Evolutionary conservation across 2,113 vertebrate species (phyloP).

Genomic region (Chaetodon trifascialis): DNA sequence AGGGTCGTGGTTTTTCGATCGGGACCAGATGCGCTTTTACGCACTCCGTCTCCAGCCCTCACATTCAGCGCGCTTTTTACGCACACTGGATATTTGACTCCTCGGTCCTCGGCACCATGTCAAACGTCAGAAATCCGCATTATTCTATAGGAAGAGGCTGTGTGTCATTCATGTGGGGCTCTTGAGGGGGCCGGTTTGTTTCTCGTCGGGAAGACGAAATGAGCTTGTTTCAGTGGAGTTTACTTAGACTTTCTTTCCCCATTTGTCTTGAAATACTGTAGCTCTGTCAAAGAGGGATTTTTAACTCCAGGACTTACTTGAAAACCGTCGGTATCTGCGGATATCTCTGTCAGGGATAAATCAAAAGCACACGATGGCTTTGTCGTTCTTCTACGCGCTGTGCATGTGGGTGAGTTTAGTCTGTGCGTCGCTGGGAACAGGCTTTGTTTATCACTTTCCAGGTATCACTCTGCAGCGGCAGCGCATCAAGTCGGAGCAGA

Average conservation of each 20-base stretch:
- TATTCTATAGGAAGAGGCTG: constrained; percentile 68
- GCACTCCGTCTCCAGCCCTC: constrained; percentile 53
- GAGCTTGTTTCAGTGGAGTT: constrained; percentile 27
- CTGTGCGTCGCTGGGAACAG: constrained; percentile 69
- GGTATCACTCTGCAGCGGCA: constrained; percentile 76
- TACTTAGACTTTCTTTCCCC: constrained; percentile 20
- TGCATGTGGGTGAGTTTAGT: constrained; percentile 74
- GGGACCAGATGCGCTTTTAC: constrained; percentile 70
- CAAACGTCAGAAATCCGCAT: constrained; percentile 66
- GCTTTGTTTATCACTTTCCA: constrained; percentile 82
- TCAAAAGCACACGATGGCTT: constrained; percentile 49
- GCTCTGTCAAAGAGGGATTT: constrained; percentile 28
- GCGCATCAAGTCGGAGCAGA: constrained; percentile 76
- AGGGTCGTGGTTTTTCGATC: constrained; percentile 48
- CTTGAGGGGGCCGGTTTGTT: constrained; percentile 43
- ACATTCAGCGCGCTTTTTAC: constrained; percentile 69
- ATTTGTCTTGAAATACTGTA: constrained; percentile 15
- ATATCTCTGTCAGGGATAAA: constrained; percentile 40
- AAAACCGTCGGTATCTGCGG: constrained; percentile 20
- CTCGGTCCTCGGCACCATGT: constrained; percentile 55
- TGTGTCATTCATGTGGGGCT: constrained; percentile 60
- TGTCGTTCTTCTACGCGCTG: constrained; percentile 60
- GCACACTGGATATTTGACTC: constrained; percentile 79
- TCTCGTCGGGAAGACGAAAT: constrained; percentile 38
- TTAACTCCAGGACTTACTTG: constrained; percentile 45